Percentiles rank a stretch among this genome's conserved stretches.
phyloP scores from a whole-genome alignment of 1,140 invertebrate species.

The Armadillidium nasatum region DNA sequence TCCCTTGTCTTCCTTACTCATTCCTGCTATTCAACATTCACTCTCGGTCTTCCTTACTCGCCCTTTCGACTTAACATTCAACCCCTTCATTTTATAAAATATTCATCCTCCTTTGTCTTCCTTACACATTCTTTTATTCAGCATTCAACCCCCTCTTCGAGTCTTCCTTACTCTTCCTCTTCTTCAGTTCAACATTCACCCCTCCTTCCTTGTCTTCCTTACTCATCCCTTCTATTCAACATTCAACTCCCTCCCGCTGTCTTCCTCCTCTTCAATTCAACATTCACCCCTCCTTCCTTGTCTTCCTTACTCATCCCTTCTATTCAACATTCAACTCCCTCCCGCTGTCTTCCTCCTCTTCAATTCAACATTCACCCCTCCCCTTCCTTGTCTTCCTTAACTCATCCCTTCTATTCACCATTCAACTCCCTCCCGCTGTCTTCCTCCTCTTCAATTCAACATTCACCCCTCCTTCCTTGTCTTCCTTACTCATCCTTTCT shows the following conservation, averaged over 20 bases:
- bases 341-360: neutral
- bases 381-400: neutral
- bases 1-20: too few species aligned
- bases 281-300: neutral
- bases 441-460: slow-evolving; percentile 16
- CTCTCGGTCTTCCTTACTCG: slow-evolving; percentile 7
- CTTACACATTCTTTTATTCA: slow-evolving; percentile 7
- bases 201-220: neutral
- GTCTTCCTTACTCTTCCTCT: neutral
- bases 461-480: neutral
- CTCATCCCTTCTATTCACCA: neutral
- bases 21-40: too few species aligned
- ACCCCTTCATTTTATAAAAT: neutral
- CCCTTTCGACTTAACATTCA: neutral
- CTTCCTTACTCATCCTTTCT: neutral
- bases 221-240: slow-evolving; percentile 12
- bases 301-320: neutral
- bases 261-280: slow-evolving; percentile 14
- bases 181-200: too few species aligned
- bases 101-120: neutral
- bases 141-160: neutral
- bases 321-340: neutral
- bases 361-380: too few species aligned
- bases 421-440: neutral
- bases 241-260: neutral